Percentiles rank a stretch among this genome's conserved stretches.
Conservation (phyloP, 1,140 invertebrate genomes). For the silkworm (Bombyx mori) region ASM3026992v2 NC_085127.1:4997501-4998000, state of each 20-base stretch:
- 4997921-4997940: too few species aligned
- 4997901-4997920: conserved; percentile 4
- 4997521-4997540: neutral
- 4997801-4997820: conserved; percentile 19
- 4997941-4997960: too few species aligned
- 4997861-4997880: conserved; percentile 43
- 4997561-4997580: conserved; percentile 60
- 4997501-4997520: neutral
- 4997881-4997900: conserved; percentile 40
- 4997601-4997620: conserved; percentile 48
- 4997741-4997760: conserved; percentile 43
- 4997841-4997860: conserved; percentile 36
- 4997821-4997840: conserved; percentile 20
- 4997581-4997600: conserved; percentile 25
- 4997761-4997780: conserved; percentile 37
- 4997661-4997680: conserved; percentile 21
- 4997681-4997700: conserved; percentile 43
- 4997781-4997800: conserved; percentile 19
- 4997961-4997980: too few species aligned
- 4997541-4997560: conserved; percentile 17
- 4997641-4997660: conserved; percentile 44
- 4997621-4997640: conserved; percentile 64
- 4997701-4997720: conserved; percentile 24
- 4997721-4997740: conserved; percentile 21
- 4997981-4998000: conserved; percentile 23